Base-by-base conservation (phyloP, 2,113 vertebrate genomes). In the Atractosteus spatula region DNA sequence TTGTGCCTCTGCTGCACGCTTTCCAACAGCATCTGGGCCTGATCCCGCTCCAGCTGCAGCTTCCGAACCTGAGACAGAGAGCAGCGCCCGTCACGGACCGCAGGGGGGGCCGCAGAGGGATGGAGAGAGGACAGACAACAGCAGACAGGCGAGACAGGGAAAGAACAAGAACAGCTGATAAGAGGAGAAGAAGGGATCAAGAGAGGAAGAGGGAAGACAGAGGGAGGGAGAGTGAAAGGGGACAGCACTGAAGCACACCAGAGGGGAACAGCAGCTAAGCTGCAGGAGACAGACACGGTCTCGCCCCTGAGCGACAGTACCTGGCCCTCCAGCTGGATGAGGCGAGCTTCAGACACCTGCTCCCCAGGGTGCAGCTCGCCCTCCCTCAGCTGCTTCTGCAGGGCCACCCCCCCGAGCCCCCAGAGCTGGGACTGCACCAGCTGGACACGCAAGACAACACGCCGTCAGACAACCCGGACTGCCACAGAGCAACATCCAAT, bases 261-360 rank as follows among this genome's bases (percentile, higher is more conserved):
- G 47, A 51, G 47, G 10, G 47, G 10, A 10, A 51, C 10, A 10
- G 47, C 47, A 51, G 47, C 0, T 51, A 5, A 51, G 29, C 47
- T 10, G 47, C 47, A 51, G 47, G 5, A 51, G 1, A 51, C 47
- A 51, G 47, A 51, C 47, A 51, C 47, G 29, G 29, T 29, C 10
- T 10, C 47, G 10, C 10, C 13, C 41, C 51, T 45, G 5, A 4
- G 5, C 47, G 10, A 66, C 63, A 16, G 55, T 79, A 97, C 94
- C 92, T 96, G 93, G 75, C 88, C 86, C 82, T 96, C 92, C 80
- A 95, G 84, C 80, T 92, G 84, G 2, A 84, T 78, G 77, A 93
- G 73, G 56, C 29, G 88, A 43, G 84, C 81, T 75, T 93, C 92
- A 63, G 88, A 76, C 3, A 81, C 79, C 70, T 86, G 68, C 2